phyloP scores from a whole-genome alignment of 2,888 invertebrate species.

The Habroteleia sp. region DNA sequence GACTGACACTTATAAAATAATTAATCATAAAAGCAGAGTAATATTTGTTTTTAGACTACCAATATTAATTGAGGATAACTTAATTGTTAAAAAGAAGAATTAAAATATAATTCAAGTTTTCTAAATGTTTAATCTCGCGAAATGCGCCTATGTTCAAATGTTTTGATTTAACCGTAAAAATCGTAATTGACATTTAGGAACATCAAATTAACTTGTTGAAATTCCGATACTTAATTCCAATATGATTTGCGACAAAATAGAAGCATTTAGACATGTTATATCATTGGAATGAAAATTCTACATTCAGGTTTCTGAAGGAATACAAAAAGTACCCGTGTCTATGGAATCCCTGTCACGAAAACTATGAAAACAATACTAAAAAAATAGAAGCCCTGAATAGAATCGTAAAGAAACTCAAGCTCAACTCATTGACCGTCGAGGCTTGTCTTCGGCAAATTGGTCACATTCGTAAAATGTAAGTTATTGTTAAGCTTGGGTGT shows the following conservation, averaged over 20 bases:
- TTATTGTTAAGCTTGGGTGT: not conserved
- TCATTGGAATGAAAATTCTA: slow-evolving; percentile 69
- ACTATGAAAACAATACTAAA: slow-evolving; percentile 66
- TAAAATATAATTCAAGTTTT: too few species aligned
- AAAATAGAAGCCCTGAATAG: slow-evolving; percentile 67
- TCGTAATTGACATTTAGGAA: slow-evolving; percentile 3
- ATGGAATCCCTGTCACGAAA: slow-evolving; percentile 70
- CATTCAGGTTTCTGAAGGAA: slow-evolving; percentile 65
- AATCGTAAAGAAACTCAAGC: slow-evolving; percentile 66
- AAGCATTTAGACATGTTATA: slow-evolving; percentile 65
- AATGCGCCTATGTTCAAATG: slow-evolving; percentile 27
- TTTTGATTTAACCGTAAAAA: slow-evolving; percentile 25
- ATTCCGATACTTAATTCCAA: slow-evolving; percentile 23
- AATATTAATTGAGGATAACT: too few species aligned
- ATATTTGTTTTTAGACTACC: too few species aligned
- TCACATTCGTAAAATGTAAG: slow-evolving; percentile 70
- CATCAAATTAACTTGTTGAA: slow-evolving; percentile 9
- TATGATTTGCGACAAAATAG: slow-evolving; percentile 24
- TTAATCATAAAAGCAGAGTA: too few species aligned
- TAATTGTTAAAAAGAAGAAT: too few species aligned
- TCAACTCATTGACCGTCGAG: slow-evolving; percentile 61
- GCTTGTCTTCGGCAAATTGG: slow-evolving; percentile 70
- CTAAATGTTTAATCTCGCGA: not conserved
- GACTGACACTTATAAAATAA: too few species aligned
- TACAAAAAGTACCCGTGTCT: slow-evolving; percentile 71